Evolutionary conservation across 1,140 invertebrate species (phyloP).

Genomic region (Planococcus citri): DNA sequence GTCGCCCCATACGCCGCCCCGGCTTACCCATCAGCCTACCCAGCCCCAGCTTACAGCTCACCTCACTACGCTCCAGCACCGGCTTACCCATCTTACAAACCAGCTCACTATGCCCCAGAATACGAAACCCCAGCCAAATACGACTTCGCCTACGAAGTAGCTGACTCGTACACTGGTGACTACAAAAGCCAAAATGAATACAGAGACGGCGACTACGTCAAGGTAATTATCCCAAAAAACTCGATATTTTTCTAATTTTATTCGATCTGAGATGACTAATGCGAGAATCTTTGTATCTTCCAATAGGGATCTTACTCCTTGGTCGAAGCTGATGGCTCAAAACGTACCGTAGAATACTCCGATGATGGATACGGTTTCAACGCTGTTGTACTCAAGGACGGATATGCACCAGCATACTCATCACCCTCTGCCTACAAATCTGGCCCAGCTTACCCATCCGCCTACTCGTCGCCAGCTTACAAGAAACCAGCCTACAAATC

Average conservation of each 20-base stretch:
- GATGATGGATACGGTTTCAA: constrained; percentile 51
- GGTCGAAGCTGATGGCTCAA: constrained; percentile 42
- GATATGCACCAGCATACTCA: constrained; percentile 23
- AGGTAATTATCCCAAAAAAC: constrained; percentile 26
- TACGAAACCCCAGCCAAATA: constrained; percentile 29
- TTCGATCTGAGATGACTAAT: no score
- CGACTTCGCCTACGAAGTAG: constrained; percentile 30
- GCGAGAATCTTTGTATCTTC: constrained; percentile 18
- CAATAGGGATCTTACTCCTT: constrained; percentile 33
- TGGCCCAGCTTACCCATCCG: constrained; percentile 25
- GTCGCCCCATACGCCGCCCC: constrained; percentile 28
- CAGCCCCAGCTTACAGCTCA: constrained; percentile 26
- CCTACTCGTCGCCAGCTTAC: constrained; percentile 24
- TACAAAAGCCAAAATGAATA: constrained; percentile 32
- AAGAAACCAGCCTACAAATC: constrained; percentile 24
- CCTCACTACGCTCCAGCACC: constrained; percentile 28
- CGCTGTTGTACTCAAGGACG: constrained; percentile 45
- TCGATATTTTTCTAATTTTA: neutral
- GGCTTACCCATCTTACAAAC: constrained; percentile 28
- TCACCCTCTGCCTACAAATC: constrained; percentile 21
- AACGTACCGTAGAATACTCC: constrained; percentile 45
- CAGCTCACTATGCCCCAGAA: constrained; percentile 24
- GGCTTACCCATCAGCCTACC: constrained; percentile 22
- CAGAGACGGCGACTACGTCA: constrained; percentile 32
- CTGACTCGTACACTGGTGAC: constrained; percentile 32